Evolutionary conservation across 2,113 vertebrate genomes (phyloP).

Genomic region (Bostrychus sinensis): DNA sequence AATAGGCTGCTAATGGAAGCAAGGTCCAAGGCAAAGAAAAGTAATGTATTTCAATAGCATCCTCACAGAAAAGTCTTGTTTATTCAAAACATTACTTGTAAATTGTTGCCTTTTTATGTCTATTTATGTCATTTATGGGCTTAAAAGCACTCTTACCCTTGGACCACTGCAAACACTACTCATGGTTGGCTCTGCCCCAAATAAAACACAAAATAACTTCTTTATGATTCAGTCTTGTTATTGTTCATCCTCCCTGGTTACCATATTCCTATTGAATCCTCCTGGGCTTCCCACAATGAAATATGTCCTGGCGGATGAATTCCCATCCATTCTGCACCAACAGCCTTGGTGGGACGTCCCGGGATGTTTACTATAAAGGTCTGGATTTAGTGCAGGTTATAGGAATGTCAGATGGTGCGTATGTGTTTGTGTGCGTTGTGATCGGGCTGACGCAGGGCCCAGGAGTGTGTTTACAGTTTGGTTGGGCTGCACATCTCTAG

Average conservation of each 20-base stretch:
- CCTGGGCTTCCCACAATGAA: slow-evolving; percentile 67
- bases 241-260: slow-evolving; percentile 79
- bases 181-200: slow-evolving; percentile 71
- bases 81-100: slow-evolving; percentile 33
- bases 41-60: no score
- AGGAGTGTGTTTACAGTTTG: slow-evolving; percentile 74
- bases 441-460: slow-evolving; percentile 39
- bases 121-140: slow-evolving; percentile 40
- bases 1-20: no score
- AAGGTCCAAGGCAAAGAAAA: no score
- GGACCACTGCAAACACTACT: slow-evolving; percentile 46
- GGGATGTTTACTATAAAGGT: slow-evolving; percentile 81
- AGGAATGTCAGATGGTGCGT: slow-evolving; percentile 52
- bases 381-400: slow-evolving; percentile 79
- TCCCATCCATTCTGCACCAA: slow-evolving; percentile 73
- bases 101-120: slow-evolving; percentile 50
- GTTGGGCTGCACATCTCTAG: slow-evolving; percentile 51
- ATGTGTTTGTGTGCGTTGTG: slow-evolving; percentile 45
- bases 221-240: slow-evolving; percentile 80
- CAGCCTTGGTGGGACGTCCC: slow-evolving; percentile 74
- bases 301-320: slow-evolving; percentile 68
- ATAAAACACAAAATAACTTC: slow-evolving; percentile 79
- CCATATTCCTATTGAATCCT: slow-evolving; percentile 72
- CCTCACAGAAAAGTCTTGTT: no score
- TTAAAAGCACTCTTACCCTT: slow-evolving; percentile 33